These are phyloP conservation scores for Leptopilina myrica DNA, from an alignment of 2,888 invertebrate genomes.

Conservation along the genomic window DNA sequence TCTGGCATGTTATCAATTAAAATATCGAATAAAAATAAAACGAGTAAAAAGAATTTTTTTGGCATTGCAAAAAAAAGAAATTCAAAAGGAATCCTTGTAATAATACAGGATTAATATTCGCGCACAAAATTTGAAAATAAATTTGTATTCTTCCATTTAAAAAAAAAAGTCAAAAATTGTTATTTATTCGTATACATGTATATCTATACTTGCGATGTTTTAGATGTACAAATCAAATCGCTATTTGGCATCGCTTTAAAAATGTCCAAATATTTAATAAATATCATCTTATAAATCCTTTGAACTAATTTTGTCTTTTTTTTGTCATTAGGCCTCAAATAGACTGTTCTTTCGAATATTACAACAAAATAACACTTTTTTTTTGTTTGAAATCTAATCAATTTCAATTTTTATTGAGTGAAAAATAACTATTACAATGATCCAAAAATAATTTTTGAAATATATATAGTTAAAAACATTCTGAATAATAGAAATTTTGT, in stretches of 20 bases:
- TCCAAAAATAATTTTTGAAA: too few relatives aligned
- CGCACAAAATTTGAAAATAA: constrained; percentile 25
- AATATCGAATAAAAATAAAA: background rate
- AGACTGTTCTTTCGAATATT: too few relatives aligned
- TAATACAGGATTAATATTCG: background rate
- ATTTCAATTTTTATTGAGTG: too few relatives aligned
- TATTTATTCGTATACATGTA: constrained; percentile 31
- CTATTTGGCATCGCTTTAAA: constrained; percentile 28
- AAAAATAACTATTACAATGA: too few relatives aligned
- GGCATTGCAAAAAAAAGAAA: background rate
- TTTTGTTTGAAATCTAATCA: too few relatives aligned
- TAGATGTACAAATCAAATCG: constrained; percentile 30
- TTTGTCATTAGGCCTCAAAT: background rate
- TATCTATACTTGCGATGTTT: constrained; percentile 26
- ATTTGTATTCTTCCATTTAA: constrained; percentile 30
- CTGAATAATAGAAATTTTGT: too few relatives aligned
- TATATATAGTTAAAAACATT: too few relatives aligned
- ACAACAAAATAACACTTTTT: too few relatives aligned
- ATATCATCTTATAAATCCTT: constrained; percentile 18
- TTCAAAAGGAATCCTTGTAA: background rate
- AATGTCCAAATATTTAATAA: constrained; percentile 33
- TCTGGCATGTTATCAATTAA: constrained; percentile 15
- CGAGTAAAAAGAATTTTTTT: constrained; percentile 13
- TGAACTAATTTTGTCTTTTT: background rate
- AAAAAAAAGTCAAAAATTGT: constrained; percentile 6